Evolutionary conservation across 2,797 vertebrate genomes (phyloP).

Genomic region (Gymnocypris eckloni): DNA sequence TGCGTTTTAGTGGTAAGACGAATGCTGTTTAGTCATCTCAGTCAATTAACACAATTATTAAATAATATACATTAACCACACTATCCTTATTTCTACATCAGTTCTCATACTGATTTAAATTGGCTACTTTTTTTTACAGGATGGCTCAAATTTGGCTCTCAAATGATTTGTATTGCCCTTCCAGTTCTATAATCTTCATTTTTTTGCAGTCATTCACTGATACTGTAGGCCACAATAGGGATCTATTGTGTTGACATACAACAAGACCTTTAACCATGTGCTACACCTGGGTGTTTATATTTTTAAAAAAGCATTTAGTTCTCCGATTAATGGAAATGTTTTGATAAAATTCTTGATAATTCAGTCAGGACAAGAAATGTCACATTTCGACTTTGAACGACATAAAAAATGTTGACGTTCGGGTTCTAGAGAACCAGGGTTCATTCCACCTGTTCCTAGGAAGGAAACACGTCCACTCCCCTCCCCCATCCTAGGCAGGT

Average conservation of each 20-base stretch:
- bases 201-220: neutral
- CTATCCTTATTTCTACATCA: neutral
- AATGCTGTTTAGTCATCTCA: neutral
- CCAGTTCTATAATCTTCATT: neutral
- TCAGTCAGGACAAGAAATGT: slow-evolving; percentile 30
- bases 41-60: too few relatives aligned
- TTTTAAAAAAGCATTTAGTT: neutral
- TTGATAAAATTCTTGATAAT: slow-evolving; percentile 2
- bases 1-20: neutral
- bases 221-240: neutral
- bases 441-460: neutral
- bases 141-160: neutral
- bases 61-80: neutral
- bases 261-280: neutral
- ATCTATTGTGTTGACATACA: neutral
- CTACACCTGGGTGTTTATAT: neutral
- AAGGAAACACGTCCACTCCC: neutral
- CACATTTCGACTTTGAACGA: neutral
- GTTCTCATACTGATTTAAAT: neutral
- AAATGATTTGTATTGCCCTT: neutral
- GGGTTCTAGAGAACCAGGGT: slow-evolving; percentile 52
- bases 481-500: slow-evolving; percentile 43
- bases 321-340: neutral
- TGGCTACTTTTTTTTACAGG: neutral
- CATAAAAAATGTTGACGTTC: slow-evolving; percentile 66